Base-by-base conservation (phyloP, 2,888 invertebrate genomes). In the Pollenia angustigena region DNA sequence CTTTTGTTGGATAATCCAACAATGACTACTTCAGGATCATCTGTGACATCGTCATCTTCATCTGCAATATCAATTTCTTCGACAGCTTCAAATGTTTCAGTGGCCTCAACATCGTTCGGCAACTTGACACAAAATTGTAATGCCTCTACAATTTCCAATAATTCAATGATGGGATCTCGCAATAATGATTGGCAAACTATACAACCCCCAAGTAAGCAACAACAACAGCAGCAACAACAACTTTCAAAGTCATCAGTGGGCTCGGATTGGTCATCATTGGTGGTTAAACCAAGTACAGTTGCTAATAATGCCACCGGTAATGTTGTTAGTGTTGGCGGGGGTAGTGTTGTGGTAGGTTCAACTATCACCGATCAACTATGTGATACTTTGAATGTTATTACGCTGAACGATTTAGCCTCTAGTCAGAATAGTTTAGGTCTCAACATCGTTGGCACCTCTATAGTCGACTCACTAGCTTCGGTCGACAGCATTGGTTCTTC, bases 321-420 rank as follows among this genome's bases (percentile, higher is more conserved):
- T 90, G 81, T 40, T 54, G 46, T n/a, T 3, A 64, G 81, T 23
- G n/a, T 54, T 48, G 79, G 72, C 44, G 72, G 80, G 74, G 89
- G 62, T 89, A 46, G 50, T 52, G 48, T 79, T 69, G 76, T 66
- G 60, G 82, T 78, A 62, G 89, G 89, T 74, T 90, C 89, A 88
- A 90, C 88, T 87, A 91, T 92, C 81, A 90, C 92, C 81, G 92
- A 93, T 89, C 92, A 92, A 89, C 90, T 92, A 91, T 93, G 93
- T 92, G 93, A 93, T 92, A 92, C 93, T 91, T 90, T 93, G 88
- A 92, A 92, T 90, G 91, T 91, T 91, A 92, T 92, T 91, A 95
- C 91, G 89, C 88, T 92, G 90, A 92, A 91, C 90, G 93, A 92
- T 91, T 90, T 92, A 90, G 91, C 90, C 88, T 91, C 93, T 92